A percentile compares a stretch with the other conserved stretches of the same genome.
phyloP scores from a whole-genome alignment of 1,140 invertebrate genomes.

The Hylaeus anthracinus region DNA sequence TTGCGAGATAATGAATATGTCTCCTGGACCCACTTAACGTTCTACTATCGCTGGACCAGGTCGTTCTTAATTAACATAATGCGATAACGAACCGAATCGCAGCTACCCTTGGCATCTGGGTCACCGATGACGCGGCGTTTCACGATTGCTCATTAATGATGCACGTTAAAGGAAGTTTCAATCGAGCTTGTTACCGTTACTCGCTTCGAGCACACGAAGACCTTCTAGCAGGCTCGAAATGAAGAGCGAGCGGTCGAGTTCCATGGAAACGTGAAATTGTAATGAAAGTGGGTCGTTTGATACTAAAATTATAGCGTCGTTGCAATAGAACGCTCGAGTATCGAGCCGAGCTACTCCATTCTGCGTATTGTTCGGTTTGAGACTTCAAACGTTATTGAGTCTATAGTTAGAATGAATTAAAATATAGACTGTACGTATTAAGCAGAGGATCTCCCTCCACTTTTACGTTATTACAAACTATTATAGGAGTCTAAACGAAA shows the following conservation, averaged over 20 bases:
- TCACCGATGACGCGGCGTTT: conserved; percentile 20
- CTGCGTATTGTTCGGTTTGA: no score
- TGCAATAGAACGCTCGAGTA: background rate
- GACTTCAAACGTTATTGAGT: background rate
- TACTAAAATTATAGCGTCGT: background rate
- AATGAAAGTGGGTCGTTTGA: background rate
- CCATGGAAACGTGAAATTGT: background rate
- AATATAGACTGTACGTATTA: no score
- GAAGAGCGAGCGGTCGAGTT: background rate
- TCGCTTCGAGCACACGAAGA: no score
- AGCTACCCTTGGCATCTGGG: background rate
- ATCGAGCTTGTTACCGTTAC: conserved; percentile 31
- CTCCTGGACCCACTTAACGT: conserved; percentile 48
- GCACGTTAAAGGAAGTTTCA: conserved; percentile 22
- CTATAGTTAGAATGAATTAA: no score
- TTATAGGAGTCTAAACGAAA: no score
- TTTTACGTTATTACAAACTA: no score
- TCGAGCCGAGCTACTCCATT: background rate
- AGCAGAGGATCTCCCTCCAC: no score
- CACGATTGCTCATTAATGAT: conserved; percentile 32
- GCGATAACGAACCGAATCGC: conserved; percentile 33
- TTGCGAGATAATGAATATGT: conserved; percentile 74
- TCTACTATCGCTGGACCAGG: background rate
- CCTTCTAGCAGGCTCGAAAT: no score
- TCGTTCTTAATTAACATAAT: conserved; percentile 59